These are phyloP conservation scores for Caenorhabditis doughertyi DNA, from an alignment of 2,888 invertebrate species.

Conservation along the genomic window DNA sequence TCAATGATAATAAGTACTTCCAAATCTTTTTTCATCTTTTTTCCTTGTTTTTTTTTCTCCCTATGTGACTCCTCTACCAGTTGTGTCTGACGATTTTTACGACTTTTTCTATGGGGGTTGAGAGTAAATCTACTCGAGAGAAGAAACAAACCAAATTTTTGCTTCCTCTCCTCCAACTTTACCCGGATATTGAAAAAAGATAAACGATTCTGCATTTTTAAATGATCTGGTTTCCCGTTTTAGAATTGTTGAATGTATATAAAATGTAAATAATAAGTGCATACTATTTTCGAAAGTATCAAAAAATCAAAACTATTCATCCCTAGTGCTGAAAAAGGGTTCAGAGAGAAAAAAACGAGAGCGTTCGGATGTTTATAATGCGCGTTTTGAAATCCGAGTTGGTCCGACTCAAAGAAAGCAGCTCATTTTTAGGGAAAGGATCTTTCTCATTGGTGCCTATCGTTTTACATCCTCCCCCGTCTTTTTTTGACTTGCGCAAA, in stretches of 20 bases:
- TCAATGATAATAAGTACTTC: too few relatives aligned
- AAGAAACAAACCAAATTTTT: constrained; percentile 13
- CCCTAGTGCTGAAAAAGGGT: too few relatives aligned
- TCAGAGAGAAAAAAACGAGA: too few relatives aligned
- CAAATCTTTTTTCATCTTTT: neutral
- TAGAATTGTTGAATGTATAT: neutral
- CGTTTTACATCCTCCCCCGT: constrained; percentile 65
- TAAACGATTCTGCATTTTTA: neutral
- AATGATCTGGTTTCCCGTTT: constrained; percentile 4
- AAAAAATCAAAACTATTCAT: too few relatives aligned
- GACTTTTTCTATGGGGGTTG: constrained; percentile 50
- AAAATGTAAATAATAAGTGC: too few relatives aligned
- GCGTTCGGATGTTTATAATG: constrained; percentile 46
- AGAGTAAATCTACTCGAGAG: constrained; percentile 41
- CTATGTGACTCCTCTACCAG: neutral
- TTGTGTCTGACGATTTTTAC: constrained; percentile 34
- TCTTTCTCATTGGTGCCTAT: constrained; percentile 52
- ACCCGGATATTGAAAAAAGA: constrained; percentile 26
- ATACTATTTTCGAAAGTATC: too few relatives aligned
- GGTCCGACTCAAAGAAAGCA: constrained; percentile 48
- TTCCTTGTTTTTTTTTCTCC: neutral
- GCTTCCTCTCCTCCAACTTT: constrained; percentile 5
- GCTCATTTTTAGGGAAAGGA: constrained; percentile 57
- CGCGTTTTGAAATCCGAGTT: constrained; percentile 48
- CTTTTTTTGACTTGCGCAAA: constrained; percentile 43